Evolutionary conservation across 2,113 vertebrate species (phyloP), one percentile per base, ranked within the genome.

Genomic region (Grammomys surdaster): DNA sequence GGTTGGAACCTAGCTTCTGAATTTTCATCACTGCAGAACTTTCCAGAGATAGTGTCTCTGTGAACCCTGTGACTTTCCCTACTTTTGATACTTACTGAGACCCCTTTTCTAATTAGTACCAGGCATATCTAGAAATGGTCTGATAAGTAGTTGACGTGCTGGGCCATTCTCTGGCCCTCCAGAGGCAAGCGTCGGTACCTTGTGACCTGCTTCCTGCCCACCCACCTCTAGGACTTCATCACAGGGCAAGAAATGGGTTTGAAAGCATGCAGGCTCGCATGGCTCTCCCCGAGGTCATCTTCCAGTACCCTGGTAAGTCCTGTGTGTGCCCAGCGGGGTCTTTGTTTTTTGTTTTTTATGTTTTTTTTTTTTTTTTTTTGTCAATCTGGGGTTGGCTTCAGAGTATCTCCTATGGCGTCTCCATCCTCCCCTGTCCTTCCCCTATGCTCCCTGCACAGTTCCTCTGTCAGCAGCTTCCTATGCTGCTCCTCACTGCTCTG

Each of bases 301-400:
- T 70, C 40, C 4, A 5, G 46, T 65, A 36, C 14, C 40, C n/a
- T 33, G 8, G 58, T 17, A 72, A 56, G 36, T 24, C 5, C 3
- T 33, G 13, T 20, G 20, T 75, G 43, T 65, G 12, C 73, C 9
- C 31, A 56, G 69, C 10, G 33, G 40, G 63, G 51, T n/a, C 70
- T 65, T 84, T 84, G 40, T 73, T 65, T 78, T 0, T 8, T 70
- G 14, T 2, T 33, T 24, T 60, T 43, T 48, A 48, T 48, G 4
- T 48, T 48, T 48, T 48, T 48, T 48, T 5, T 48, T 48, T 48
- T 48, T 5, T 48, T 65, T 40, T 58, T 51, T 86, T n/a, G 75
- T 9, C 88, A 28, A 0, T 58, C 65, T n/a, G 65, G 76, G 82
- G 12, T n/a, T 82, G 91, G 81, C 58, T 88, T 90, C 96, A 88